phyloP scores from a whole-genome alignment of 2,888 invertebrate species.

The Zeuzera pyrina region DNA sequence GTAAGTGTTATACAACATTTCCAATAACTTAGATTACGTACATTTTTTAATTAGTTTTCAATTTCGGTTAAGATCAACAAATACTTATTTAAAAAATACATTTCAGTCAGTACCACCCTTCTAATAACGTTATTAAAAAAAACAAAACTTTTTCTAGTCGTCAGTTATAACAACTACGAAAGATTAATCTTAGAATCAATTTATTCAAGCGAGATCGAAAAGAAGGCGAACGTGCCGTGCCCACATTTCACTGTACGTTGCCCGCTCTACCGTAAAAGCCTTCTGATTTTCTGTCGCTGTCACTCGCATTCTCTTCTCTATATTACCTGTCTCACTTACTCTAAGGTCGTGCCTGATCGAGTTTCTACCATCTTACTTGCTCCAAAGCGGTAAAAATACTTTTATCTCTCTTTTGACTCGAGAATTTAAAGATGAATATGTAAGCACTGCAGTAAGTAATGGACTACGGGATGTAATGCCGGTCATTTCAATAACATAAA shows the following conservation, averaged over 20 bases:
- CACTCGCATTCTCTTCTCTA: conserved; percentile 25
- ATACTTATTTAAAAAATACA: too few relatives aligned
- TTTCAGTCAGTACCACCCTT: too few relatives aligned
- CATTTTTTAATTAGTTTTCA: too few relatives aligned
- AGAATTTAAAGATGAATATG: conserved; percentile 67
- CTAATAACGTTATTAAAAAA: conserved; percentile 1
- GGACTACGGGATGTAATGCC: conserved; percentile 45
- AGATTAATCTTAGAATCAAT: conserved; percentile 69
- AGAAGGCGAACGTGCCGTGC: conserved; percentile 50
- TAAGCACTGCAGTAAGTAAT: conserved; percentile 62
- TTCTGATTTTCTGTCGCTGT: conserved; percentile 54
- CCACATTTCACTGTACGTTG: conserved; percentile 67
- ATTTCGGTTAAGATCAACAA: too few relatives aligned
- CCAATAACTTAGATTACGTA: too few relatives aligned
- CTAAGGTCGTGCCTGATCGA: conserved; percentile 56
- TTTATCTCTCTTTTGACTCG: conserved; percentile 62
- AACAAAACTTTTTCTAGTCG: conserved; percentile 11
- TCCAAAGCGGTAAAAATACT: conserved; percentile 63
- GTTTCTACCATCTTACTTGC: conserved; percentile 70
- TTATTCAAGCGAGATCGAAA: conserved; percentile 68
- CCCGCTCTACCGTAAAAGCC: conserved; percentile 72
- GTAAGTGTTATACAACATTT: too few relatives aligned
- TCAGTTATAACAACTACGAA: conserved; percentile 49
- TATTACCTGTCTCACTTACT: conserved; percentile 33
- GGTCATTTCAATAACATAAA: conserved; percentile 54